Evolutionary conservation across 2,113 vertebrate species (phyloP).

Genomic region (Ceyx margarethae): DNA sequence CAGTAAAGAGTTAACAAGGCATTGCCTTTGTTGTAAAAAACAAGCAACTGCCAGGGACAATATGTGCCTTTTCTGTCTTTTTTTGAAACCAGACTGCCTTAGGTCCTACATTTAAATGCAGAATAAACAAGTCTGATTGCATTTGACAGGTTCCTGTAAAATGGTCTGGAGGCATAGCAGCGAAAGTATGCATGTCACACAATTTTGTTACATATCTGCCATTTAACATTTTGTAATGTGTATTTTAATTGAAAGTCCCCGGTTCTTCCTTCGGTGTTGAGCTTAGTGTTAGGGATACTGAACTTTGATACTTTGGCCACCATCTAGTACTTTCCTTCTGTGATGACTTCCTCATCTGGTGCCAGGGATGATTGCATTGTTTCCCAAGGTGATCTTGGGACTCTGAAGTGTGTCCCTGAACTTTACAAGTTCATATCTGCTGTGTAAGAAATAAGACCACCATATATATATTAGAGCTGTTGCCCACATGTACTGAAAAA

Average conservation of each 20-base stretch:
- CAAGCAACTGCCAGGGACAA: slow-evolving; percentile 60
- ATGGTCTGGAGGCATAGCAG: slow-evolving; percentile 55
- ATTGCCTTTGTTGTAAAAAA: slow-evolving; percentile 22
- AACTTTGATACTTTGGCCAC: not conserved
- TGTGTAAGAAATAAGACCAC: not conserved
- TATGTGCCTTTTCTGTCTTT: slow-evolving; percentile 64
- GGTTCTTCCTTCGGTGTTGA: not conserved
- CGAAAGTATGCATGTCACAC: slow-evolving; percentile 66
- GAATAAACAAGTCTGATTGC: slow-evolving; percentile 72
- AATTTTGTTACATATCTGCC: slow-evolving; percentile 45
- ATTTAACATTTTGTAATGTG: slow-evolving; percentile 33
- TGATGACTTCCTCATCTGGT: not conserved
- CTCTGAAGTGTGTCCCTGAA: not conserved
- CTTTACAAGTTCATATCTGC: not conserved
- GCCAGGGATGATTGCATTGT: not conserved
- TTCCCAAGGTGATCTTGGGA: not conserved
- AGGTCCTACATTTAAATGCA: slow-evolving; percentile 65
- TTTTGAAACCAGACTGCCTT: slow-evolving; percentile 43
- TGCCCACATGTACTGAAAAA: not conserved
- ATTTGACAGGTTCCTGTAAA: slow-evolving; percentile 71
- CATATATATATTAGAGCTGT: not conserved
- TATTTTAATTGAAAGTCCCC: slow-evolving; percentile 47
- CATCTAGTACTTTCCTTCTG: not conserved
- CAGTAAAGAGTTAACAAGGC: slow-evolving; percentile 36
- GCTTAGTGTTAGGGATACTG: not conserved